Percentiles rank a stretch among this genome's conserved stretches.
Evolutionary conservation across 2,113 vertebrate genomes (phyloP).

Genomic region (Phoenicopterus ruber): DNA sequence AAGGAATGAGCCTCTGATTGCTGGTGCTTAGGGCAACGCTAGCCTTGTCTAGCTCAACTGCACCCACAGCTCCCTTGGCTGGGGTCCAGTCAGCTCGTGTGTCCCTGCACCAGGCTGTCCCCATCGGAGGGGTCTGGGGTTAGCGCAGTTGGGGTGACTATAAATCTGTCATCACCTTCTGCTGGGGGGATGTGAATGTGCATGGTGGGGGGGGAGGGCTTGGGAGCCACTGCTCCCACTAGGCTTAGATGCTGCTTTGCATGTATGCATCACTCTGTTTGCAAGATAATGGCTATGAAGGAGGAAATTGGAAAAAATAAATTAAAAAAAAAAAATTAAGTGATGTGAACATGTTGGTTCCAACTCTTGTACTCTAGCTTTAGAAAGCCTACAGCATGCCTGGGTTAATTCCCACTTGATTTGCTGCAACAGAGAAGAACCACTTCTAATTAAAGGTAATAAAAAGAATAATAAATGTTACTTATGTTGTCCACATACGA

Average conservation of each 20-base stretch:
- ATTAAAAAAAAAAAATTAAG: background rate
- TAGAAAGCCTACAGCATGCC: background rate
- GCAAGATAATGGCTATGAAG: background rate
- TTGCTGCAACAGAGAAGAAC: background rate
- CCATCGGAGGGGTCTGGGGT: background rate
- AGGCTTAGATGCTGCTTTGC: background rate
- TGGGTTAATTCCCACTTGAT: background rate
- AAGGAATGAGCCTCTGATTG: background rate
- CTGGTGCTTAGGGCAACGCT: background rate
- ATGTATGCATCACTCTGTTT: background rate
- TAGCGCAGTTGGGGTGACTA: fast-evolving
- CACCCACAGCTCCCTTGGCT: background rate
- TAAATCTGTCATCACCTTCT: background rate
- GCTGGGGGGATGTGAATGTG: background rate
- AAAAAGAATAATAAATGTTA: background rate
- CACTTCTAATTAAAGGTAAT: background rate
- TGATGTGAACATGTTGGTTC: background rate
- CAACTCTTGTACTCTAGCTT: background rate
- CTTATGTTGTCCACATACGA: background rate
- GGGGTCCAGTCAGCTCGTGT: background rate
- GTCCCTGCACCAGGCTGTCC: background rate
- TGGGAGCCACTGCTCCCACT: background rate
- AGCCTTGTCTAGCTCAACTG: background rate
- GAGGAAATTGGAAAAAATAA: background rate
- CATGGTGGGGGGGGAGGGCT: background rate